These are phyloP conservation scores for Brachymystax lenok DNA, from an alignment of 2,797 vertebrate genomes.

Conservation along the genomic window DNA sequence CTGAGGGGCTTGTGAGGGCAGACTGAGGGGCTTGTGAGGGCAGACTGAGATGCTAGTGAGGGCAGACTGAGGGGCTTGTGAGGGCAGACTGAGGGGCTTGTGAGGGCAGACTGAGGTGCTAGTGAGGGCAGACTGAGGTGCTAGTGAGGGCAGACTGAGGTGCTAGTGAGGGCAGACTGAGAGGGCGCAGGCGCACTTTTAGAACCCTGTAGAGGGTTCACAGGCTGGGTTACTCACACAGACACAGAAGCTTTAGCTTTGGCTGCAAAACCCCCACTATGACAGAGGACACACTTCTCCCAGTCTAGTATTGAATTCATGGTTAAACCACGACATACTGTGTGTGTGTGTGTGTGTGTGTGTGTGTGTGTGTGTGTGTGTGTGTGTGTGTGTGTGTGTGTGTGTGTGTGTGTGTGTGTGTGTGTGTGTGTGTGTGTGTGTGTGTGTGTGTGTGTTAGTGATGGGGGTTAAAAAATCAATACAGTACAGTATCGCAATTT, in stretches of 20 bases:
- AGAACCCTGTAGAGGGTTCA: conserved; percentile 12
- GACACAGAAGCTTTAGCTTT: background rate
- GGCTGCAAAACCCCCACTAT: background rate
- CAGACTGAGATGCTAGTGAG: too few species aligned
- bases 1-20: conserved; percentile 14
- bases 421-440: too few species aligned
- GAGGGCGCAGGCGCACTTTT: conserved; percentile 30
- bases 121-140: background rate
- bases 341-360: background rate
- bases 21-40: conserved; percentile 24
- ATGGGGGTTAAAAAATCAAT: too few species aligned
- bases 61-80: conserved; percentile 14
- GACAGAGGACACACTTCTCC: background rate
- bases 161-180: conserved; percentile 21
- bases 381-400: too few species aligned
- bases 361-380: too few species aligned
- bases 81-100: conserved; percentile 28
- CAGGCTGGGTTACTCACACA: conserved; percentile 42
- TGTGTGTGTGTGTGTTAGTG: background rate
- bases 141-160: conserved; percentile 1
- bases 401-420: too few species aligned
- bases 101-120: too few species aligned
- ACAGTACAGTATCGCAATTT: too few species aligned
- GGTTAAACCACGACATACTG: background rate
- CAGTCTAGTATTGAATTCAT: background rate